Evolutionary conservation across 2,113 vertebrate genomes (phyloP).

Genomic region (Macheiramphus alcinus): DNA sequence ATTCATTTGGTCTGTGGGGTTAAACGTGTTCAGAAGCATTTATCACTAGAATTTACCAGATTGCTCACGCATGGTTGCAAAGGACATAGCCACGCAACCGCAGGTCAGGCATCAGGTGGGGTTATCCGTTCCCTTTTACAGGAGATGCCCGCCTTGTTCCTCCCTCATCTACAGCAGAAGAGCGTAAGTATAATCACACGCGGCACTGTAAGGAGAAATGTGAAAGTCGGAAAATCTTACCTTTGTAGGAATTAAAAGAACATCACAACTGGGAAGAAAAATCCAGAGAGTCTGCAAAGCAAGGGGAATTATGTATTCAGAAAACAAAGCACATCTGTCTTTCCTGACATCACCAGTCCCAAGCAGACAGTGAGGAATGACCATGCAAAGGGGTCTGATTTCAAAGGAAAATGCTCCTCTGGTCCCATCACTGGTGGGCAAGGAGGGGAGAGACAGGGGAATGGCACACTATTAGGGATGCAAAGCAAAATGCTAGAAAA

Average conservation of each 20-base stretch:
- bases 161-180: neutral
- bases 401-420: neutral
- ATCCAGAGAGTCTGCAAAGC: neutral
- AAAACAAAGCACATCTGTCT: neutral
- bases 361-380: neutral
- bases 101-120: neutral
- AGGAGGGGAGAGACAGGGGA: neutral
- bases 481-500: neutral
- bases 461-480: no score
- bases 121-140: neutral
- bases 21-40: neutral
- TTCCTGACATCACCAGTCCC: neutral
- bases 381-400: neutral
- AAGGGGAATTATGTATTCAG: neutral
- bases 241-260: neutral
- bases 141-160: neutral
- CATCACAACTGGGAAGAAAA: neutral
- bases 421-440: neutral
- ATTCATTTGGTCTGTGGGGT: neutral
- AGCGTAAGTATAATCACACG: fast-evolving
- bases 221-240: neutral
- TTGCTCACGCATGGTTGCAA: neutral
- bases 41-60: neutral
- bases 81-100: neutral
- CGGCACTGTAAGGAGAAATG: neutral